Percentiles rank a stretch among this genome's conserved stretches.
These are phyloP conservation scores for Lycophotia porphyrea DNA, from an alignment of 2,888 invertebrate genomes.

Conservation along the genomic window DNA sequence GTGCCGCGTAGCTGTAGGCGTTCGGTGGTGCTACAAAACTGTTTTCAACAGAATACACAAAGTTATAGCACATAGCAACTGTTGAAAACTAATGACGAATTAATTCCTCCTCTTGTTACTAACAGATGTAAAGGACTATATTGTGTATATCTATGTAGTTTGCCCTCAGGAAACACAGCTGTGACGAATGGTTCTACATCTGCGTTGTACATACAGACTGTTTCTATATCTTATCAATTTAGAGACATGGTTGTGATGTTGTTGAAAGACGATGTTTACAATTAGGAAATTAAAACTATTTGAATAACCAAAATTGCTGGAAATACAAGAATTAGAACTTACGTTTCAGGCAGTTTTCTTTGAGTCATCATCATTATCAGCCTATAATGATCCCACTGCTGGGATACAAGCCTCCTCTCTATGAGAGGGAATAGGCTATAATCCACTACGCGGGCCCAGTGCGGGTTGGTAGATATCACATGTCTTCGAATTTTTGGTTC, in stretches of 20 bases:
- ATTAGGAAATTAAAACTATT: background rate
- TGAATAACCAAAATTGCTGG: background rate
- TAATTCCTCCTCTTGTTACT: background rate
- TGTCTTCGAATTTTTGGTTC: too few relatives aligned
- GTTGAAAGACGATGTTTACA: background rate
- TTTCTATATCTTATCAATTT: slow-evolving; percentile 2
- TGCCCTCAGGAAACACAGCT: background rate
- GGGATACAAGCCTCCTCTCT: too few relatives aligned
- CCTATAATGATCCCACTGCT: too few relatives aligned
- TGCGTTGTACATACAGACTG: background rate
- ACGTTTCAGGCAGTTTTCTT: background rate
- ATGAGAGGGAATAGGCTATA: too few relatives aligned
- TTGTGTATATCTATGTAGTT: background rate
- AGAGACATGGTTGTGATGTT: background rate
- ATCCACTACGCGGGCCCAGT: too few relatives aligned
- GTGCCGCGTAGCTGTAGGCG: too few relatives aligned
- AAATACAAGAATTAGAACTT: background rate
- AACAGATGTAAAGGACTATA: background rate
- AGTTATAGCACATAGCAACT: background rate
- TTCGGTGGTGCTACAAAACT: too few relatives aligned
- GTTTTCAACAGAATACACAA: background rate
- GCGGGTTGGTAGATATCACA: too few relatives aligned
- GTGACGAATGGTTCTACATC: background rate
- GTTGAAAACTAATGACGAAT: background rate
- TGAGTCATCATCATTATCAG: background rate